A percentile compares a stretch with the other conserved stretches of the same genome.
phyloP scores from a whole-genome alignment of 1,140 invertebrate genomes.

The Belonocnema kinseyi region DNA sequence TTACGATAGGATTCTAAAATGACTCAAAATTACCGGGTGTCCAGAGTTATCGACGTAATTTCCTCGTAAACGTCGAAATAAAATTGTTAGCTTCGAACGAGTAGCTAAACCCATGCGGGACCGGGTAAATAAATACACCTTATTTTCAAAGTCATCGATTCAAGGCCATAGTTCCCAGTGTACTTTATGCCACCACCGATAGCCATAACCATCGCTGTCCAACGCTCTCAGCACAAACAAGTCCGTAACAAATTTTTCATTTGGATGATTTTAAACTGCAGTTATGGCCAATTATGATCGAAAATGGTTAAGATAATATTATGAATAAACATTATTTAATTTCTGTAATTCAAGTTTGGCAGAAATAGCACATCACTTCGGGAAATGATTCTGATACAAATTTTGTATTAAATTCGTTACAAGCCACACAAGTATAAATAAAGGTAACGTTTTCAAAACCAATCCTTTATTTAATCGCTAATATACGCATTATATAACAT shows the following conservation, averaged over 20 bases:
- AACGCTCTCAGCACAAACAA: background rate
- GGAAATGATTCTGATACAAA: too few relatives aligned
- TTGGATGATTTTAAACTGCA: background rate
- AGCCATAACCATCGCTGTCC: slow-evolving; percentile 8
- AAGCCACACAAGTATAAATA: too few relatives aligned
- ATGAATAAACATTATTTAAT: too few relatives aligned
- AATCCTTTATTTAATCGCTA: too few relatives aligned
- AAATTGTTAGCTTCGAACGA: slow-evolving; percentile 35
- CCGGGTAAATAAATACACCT: slow-evolving; percentile 40
- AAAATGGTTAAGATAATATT: background rate
- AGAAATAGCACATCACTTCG: too few relatives aligned
- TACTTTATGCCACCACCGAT: slow-evolving; percentile 20
- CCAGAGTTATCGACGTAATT: slow-evolving; percentile 41
- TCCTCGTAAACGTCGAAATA: slow-evolving; percentile 51
- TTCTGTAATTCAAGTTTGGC: too few relatives aligned
- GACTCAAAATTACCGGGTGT: slow-evolving; percentile 44
- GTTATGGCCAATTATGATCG: background rate
- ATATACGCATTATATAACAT: too few relatives aligned
- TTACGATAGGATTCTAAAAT: slow-evolving; percentile 51
- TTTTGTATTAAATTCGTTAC: too few relatives aligned
- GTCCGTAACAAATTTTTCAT: slow-evolving; percentile 9
- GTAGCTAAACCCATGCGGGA: slow-evolving; percentile 38
- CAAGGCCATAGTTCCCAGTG: slow-evolving; percentile 34
- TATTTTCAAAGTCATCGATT: slow-evolving; percentile 42
- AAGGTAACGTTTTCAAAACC: too few relatives aligned